A percentile compares a stretch with the other conserved stretches of the same genome.
phyloP scores from a whole-genome alignment of 2,888 invertebrate genomes.

The Oscheius sp. region DNA sequence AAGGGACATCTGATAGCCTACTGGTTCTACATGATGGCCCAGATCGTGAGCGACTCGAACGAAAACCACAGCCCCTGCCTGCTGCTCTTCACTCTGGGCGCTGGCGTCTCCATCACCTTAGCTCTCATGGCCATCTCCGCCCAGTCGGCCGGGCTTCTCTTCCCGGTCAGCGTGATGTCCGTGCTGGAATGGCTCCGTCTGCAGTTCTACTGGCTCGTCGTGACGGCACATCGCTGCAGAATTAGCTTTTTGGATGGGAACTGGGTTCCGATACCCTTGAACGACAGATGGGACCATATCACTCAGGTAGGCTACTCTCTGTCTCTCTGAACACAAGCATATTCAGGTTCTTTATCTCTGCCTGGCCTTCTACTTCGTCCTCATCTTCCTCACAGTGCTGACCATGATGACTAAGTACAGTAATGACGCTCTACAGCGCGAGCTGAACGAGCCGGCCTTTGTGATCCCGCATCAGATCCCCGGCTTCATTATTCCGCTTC shows the following conservation, averaged over 20 bases:
- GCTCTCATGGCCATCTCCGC: constrained; percentile 16
- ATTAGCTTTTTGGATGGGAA: not conserved
- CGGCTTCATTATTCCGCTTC: not conserved
- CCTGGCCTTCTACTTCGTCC: not conserved
- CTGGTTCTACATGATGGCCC: constrained; percentile 7
- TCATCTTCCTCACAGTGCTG: too few species aligned
- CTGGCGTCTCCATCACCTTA: constrained; percentile 9
- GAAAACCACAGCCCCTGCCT: not conserved
- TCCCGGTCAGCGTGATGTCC: not conserved
- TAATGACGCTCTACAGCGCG: not conserved
- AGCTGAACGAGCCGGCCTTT: not conserved
- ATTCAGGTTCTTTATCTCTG: not conserved
- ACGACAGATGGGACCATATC: not conserved
- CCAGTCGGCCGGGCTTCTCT: not conserved
- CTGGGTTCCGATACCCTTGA: not conserved
- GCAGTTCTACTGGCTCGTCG: not conserved
- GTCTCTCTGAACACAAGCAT: not conserved
- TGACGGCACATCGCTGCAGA: not conserved
- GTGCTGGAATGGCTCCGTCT: not conserved
- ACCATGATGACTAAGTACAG: too few species aligned
- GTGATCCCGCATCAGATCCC: not conserved
- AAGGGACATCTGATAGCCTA: constrained; percentile 8
- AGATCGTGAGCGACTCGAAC: not conserved
- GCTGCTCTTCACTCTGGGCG: constrained; percentile 1
- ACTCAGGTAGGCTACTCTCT: constrained; percentile 2